Conservation (phyloP, 92 coral and sea anemone species). For the Parazoanthus swiftii region DNA sequence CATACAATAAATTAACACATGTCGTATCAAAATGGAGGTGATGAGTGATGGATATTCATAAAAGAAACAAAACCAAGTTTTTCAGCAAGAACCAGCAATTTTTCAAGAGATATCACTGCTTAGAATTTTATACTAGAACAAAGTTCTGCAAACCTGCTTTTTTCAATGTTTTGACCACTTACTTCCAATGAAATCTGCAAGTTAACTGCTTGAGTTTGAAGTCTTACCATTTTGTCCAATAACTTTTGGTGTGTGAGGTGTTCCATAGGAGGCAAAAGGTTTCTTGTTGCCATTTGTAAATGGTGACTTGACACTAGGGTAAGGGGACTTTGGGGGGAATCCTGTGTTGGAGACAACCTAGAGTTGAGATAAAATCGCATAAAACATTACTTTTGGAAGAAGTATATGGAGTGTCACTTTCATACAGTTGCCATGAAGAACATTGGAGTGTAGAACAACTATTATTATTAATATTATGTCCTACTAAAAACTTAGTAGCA, state of each 20-base stretch:
- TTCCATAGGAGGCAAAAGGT: slow-evolving; percentile 19
- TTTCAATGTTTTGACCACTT: too few species aligned
- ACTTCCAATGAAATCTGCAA: neutral
- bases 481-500: too few species aligned
- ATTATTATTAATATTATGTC: too few species aligned
- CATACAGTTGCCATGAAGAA: neutral
- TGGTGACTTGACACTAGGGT: slow-evolving; percentile 19
- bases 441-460: too few species aligned
- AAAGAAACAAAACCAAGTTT: neutral
- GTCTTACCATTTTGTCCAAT: slow-evolving; percentile 73
- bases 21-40: too few species aligned
- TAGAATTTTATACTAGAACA: neutral
- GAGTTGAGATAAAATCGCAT: neutral
- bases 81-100: neutral
- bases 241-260: slow-evolving; percentile 52
- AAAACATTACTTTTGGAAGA: neutral
- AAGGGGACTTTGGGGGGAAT: slow-evolving; percentile 11
- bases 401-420: neutral
- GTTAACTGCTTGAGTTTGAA: neutral
- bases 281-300: slow-evolving; percentile 3
- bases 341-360: slow-evolving; percentile 15
- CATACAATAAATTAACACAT: too few species aligned
- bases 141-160: neutral
- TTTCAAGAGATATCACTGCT: neutral
- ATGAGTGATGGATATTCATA: too few species aligned